phyloP scores from a whole-genome alignment of 2,888 invertebrate genomes.

The Spisula subtruncata region DNA sequence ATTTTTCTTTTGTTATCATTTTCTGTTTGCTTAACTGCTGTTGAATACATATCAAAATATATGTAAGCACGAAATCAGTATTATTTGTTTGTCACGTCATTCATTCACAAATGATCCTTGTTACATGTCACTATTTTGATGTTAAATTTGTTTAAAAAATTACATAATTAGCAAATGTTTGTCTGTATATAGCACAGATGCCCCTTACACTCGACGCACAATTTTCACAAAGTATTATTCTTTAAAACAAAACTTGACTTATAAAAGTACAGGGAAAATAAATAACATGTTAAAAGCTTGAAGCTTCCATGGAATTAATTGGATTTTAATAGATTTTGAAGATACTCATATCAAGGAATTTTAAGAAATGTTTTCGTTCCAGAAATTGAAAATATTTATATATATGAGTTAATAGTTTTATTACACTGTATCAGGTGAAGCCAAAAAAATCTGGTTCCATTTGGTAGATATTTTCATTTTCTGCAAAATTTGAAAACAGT shows the following conservation, averaged over 20 bases:
- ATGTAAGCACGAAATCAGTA: constrained; percentile 65
- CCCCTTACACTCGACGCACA: not conserved
- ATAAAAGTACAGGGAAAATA: not conserved
- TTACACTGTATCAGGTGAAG: not conserved
- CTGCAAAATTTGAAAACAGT: not conserved
- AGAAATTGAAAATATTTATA: not conserved
- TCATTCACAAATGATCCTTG: constrained; percentile 36
- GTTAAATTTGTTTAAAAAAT: constrained; percentile 41
- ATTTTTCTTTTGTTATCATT: constrained; percentile 7
- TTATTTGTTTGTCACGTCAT: constrained; percentile 53
- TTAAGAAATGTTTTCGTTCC: constrained; percentile 2
- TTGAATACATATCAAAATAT: constrained; percentile 66
- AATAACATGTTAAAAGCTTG: not conserved
- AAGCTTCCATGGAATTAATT: not conserved
- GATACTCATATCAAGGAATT: not conserved
- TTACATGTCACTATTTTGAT: constrained; percentile 37
- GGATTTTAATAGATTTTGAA: not conserved
- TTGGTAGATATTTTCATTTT: constrained; percentile 10
- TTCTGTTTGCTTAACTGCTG: constrained; percentile 61
- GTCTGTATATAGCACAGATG: not conserved
- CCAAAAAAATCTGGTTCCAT: not conserved
- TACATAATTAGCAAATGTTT: not conserved
- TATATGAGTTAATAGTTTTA: not conserved
- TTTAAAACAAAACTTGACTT: not conserved
- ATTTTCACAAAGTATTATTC: not conserved